Base-by-base conservation (phyloP, 2,888 invertebrate genomes). In the Netelia melanura region DNA sequence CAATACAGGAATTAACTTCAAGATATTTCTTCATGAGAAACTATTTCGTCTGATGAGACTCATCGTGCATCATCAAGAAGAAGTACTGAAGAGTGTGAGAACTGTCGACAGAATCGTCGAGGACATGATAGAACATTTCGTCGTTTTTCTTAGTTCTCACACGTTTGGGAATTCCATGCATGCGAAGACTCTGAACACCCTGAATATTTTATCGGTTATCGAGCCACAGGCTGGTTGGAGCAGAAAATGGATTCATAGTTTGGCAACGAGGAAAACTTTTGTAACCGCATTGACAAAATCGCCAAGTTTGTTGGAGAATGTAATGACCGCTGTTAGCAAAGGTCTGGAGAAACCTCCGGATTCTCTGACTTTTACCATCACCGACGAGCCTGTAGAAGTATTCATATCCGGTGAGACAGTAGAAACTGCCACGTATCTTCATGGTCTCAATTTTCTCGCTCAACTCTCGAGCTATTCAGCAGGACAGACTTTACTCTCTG, bases 181-280 rank as follows among this genome's bases (percentile, higher is more conserved):
- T 74, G 68, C 87, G 2, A 92, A 92, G 43, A 88, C 88, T 3
- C 85, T 93, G 2, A 91, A 88, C 30, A 84, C 90, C 2, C 62
- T 93, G 6, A 91, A 93, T 56, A 88, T 94, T 2, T 64, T 93
- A 23, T 90, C 93, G 5, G 80, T 93, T 1, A 67, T 94, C 62
- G 93, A 94, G 62, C 93, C 93, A 0, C 89, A 90, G 38, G 92
- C 92, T 0, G 87, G 89, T 52, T 94, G 93, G 93, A 90, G 91
- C 65, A 89, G 81, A 68, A 92, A 90, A 62, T 94, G 93, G 93
- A 90, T 91, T 58, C 91, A 92, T 43, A 89, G 88, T 83, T 87
- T 92, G 17, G 81, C 90, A 48, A 92, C 91, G 1, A 89, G 93
- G 67, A 92, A 82, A 86, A 87, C 86, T 14, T 88, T 94, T 2